Percentiles rank a stretch among this genome's conserved stretches.
These are phyloP conservation scores for Notechis scutatus DNA, from an alignment of 2,113 vertebrate species.

Conservation along the genomic window DNA sequence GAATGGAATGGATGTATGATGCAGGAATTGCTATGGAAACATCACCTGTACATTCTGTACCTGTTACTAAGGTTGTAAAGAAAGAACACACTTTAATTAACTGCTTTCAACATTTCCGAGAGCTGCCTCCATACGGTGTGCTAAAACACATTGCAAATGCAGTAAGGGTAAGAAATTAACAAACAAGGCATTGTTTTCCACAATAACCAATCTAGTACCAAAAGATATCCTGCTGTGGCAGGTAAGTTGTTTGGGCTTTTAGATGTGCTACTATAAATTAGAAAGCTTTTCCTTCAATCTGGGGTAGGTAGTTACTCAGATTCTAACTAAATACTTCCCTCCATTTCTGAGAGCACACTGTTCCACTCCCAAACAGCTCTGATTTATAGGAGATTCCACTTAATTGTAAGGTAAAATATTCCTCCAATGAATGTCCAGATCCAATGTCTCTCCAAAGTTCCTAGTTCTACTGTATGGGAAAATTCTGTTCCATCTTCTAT, in stretches of 20 bases:
- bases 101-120: neutral
- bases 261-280: neutral
- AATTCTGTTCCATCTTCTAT: neutral
- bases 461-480: neutral
- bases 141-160: slow-evolving; percentile 16
- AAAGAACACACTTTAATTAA: neutral
- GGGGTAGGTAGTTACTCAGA: neutral
- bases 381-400: neutral
- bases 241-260: neutral
- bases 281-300: neutral
- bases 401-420: neutral
- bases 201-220: neutral
- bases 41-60: slow-evolving; percentile 20
- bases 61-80: slow-evolving; percentile 3
- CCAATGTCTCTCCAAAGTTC: neutral
- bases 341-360: neutral
- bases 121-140: neutral
- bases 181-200: neutral
- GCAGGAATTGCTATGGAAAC: slow-evolving; percentile 24
- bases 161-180: slow-evolving; percentile 11
- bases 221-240: neutral
- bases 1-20: neutral
- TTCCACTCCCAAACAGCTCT: neutral
- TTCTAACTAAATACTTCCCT: neutral
- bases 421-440: neutral